A percentile compares a stretch with the other conserved stretches of the same genome.
phyloP scores from a whole-genome alignment of 2,888 invertebrate genomes.

The Imbricaverruca yamaguchii region DNA sequence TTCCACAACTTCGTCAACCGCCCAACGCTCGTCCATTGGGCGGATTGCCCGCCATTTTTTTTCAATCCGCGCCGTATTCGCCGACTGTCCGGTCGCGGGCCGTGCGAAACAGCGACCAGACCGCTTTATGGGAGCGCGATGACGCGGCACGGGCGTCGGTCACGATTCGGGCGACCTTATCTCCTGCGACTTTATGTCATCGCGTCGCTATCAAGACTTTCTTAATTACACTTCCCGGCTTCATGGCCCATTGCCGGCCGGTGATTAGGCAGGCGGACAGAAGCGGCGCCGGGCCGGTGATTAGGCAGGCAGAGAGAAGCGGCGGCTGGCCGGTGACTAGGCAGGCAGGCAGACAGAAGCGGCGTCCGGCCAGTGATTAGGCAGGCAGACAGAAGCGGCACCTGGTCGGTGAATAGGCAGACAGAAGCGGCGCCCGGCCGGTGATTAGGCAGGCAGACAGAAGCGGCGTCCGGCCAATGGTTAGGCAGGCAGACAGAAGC shows the following conservation, averaged over 20 bases:
- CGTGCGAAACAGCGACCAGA: neutral
- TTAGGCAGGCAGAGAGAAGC: no score
- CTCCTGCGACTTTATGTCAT: slow-evolving; percentile 7
- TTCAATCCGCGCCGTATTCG: neutral
- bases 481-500: neutral
- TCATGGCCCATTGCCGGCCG: neutral
- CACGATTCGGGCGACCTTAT: neutral
- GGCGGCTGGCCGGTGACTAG: no score
- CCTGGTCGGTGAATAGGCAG: no score
- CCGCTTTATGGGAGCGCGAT: neutral
- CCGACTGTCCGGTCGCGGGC: neutral
- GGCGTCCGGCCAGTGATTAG: no score
- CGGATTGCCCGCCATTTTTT: neutral
- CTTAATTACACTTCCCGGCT: neutral
- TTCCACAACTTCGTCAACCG: neutral
- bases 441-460: no score
- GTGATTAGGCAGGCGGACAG: neutral
- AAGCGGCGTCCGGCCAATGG: no score
- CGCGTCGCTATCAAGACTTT: neutral
- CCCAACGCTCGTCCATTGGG: neutral
- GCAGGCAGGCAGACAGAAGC: no score
- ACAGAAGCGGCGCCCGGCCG: no score
- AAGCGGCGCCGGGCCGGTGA: neutral
- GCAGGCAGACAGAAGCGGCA: no score
- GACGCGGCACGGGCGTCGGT: neutral